phyloP scores from a whole-genome alignment of 2,797 vertebrate species.

The Falco cherrug region DNA sequence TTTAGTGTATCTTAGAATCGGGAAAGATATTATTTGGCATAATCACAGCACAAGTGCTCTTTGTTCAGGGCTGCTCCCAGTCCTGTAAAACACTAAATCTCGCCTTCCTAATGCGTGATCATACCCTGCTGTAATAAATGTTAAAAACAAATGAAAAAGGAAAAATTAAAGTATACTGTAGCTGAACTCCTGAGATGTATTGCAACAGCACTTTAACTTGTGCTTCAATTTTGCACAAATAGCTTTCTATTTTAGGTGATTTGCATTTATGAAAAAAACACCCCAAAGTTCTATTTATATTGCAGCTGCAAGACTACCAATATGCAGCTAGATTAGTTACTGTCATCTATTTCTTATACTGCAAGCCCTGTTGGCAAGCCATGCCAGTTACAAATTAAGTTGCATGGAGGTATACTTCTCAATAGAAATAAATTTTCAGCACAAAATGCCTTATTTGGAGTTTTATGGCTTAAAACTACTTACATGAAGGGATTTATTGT shows the following conservation, averaged over 20 bases:
- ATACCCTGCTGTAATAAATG: conserved; percentile 8
- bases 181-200: not conserved
- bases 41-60: not conserved
- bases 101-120: not conserved
- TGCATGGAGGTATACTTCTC: conserved; percentile 29
- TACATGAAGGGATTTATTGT: conserved; percentile 38
- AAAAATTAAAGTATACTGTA: not conserved
- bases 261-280: not conserved
- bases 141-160: conserved; percentile 12
- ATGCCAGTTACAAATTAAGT: conserved; percentile 45
- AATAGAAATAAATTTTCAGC: conserved; percentile 55
- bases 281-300: not conserved
- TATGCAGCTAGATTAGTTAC: conserved; percentile 2
- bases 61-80: not conserved
- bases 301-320: not conserved
- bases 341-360: not conserved
- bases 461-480: conserved; percentile 63
- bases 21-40: not conserved
- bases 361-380: not conserved
- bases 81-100: conserved; percentile 1
- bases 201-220: not conserved
- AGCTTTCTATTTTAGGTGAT: conserved; percentile 26
- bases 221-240: not conserved
- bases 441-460: conserved; percentile 62
- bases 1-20: not conserved